phyloP scores from a whole-genome alignment of 2,888 invertebrate genomes.

The Rhogogaster chlorosoma region DNA sequence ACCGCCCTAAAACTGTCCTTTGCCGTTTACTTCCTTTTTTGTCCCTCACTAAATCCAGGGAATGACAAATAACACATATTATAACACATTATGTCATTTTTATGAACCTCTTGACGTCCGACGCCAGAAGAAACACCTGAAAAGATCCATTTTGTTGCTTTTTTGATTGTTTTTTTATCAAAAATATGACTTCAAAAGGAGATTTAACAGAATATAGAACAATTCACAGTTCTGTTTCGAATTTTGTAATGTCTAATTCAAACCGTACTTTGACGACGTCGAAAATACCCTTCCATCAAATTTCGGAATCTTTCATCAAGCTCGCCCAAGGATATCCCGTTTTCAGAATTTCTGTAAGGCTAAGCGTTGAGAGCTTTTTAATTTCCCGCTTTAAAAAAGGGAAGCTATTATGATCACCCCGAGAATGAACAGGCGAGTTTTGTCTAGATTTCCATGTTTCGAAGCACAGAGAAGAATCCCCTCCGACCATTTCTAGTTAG shows the following conservation, averaged over 20 bases:
- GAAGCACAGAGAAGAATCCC: not conserved
- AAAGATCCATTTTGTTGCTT: no score
- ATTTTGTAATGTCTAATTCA: no score
- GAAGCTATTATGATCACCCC: no score
- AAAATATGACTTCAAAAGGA: not conserved
- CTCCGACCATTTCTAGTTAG: not conserved
- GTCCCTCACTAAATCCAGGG: not conserved
- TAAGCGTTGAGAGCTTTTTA: no score
- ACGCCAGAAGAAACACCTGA: not conserved
- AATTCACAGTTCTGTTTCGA: no score
- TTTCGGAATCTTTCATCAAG: no score
- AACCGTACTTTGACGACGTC: no score
- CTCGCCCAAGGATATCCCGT: no score
- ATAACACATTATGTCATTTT: conserved; percentile 16
- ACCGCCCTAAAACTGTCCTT: not conserved
- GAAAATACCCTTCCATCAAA: no score
- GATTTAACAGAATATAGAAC: not conserved
- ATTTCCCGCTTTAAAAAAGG: no score
- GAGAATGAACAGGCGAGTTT: no score
- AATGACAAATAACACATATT: conserved; percentile 11
- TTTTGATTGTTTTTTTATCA: not conserved
- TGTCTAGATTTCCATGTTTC: not conserved
- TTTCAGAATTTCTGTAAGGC: no score
- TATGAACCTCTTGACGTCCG: not conserved
- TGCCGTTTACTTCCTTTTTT: not conserved